Evolutionary conservation across 2,888 invertebrate species (phyloP).

Genomic region (Lymantria dispar): DNA sequence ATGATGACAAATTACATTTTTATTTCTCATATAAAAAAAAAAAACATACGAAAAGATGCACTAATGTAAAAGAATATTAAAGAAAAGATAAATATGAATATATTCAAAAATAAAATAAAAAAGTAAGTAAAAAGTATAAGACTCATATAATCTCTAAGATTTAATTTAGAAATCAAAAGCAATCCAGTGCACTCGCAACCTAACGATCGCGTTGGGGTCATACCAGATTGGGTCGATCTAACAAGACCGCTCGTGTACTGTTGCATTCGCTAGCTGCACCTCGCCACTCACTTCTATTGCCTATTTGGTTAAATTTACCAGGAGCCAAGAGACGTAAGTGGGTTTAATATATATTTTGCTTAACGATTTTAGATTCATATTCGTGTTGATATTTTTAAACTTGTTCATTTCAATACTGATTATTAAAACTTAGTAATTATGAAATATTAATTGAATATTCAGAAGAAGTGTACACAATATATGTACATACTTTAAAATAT

Average conservation of each 20-base stretch:
- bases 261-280: slow-evolving; percentile 54
- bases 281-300: slow-evolving; percentile 56
- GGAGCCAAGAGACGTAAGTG: slow-evolving; percentile 42
- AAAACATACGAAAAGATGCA: too few relatives aligned
- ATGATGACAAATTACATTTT: too few relatives aligned
- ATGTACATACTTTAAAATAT: too few relatives aligned
- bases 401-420: too few relatives aligned
- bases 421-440: too few relatives aligned
- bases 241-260: slow-evolving; percentile 61
- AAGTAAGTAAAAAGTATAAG: neutral
- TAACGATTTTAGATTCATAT: slow-evolving; percentile 31
- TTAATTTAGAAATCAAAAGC: slow-evolving; percentile 1
- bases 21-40: too few relatives aligned
- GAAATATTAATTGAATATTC: too few relatives aligned
- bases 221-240: slow-evolving; percentile 60
- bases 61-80: too few relatives aligned
- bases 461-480: too few relatives aligned
- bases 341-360: slow-evolving; percentile 38
- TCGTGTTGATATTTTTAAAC: slow-evolving; percentile 12
- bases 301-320: slow-evolving; percentile 70
- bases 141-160: neutral
- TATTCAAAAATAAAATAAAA: too few relatives aligned
- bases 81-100: too few relatives aligned
- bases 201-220: slow-evolving; percentile 44
- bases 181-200: slow-evolving; percentile 33